Base-by-base conservation (phyloP, 2,888 invertebrate genomes). In the Colletes collaris region DNA sequence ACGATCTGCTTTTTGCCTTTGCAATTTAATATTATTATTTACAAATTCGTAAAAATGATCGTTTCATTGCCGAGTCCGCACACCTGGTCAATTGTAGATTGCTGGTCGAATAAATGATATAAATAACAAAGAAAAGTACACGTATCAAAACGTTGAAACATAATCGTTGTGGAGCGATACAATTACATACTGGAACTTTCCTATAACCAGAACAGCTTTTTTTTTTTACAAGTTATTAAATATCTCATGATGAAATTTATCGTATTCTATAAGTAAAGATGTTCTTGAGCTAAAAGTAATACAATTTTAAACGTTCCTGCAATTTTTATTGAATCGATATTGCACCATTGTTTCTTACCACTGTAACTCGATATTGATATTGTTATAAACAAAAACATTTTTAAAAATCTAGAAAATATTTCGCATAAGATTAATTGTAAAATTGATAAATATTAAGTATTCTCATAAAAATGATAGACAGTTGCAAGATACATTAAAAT, bases 71-170 rank as follows among this genome's bases (percentile, higher is more conserved):
- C 19, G n/a, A 58, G 10, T 56, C 19, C 37, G 46, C 50, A 53
- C 46, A n/a, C 53, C 16, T 16, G 35, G 46, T 52, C n/a, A 11
- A 19, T 7, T 67, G 11, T 74, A 40, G 50, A 27, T 63, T 40
- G 53, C 13, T 67, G n/a, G 27, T 74, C 58, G 74, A 74, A 68
- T 74, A 63, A 63, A 75, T 68, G 37, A 63, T 68, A 77, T 52
- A 68, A 63, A 77, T 68, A 75, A 75, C 75, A 77, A 58, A 75
- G 16, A 16, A 75, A 75, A 52, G n/a, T 77, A 63, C 68, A 68
- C 53, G 27, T 58, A 59, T 68, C 19, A 59, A 63, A 67, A 55
- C 16, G 44, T 56, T 50, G 44, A 56, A 64, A 50, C 13, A 50
- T 19, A 19, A 65, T 46, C 16, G 27, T 53, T 10, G 49, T 70